Conservation (phyloP, 2,113 vertebrate species). For the Xiphorhynchus elegans region DNA sequence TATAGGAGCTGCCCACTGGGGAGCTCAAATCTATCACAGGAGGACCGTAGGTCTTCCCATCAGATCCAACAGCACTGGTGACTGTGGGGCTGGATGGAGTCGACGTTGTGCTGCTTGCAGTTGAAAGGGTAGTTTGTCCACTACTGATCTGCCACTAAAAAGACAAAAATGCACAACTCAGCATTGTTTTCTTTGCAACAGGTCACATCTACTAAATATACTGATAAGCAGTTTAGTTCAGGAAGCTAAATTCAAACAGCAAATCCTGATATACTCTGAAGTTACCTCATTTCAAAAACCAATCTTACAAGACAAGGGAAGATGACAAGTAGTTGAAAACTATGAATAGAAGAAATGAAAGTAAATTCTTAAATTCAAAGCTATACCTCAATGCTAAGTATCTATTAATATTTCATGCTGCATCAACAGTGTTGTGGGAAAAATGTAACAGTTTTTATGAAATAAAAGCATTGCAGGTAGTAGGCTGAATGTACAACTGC, state of each 20-base stretch:
- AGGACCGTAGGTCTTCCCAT: conserved; percentile 68
- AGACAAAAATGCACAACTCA: not conserved
- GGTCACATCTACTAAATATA: not conserved
- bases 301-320: not conserved
- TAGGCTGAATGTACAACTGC: not conserved
- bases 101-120: conserved; percentile 68
- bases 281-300: not conserved
- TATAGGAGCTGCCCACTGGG: conserved; percentile 75
- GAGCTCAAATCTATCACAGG: conserved; percentile 78
- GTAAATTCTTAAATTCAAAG: conserved; percentile 20
- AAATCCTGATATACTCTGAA: not conserved
- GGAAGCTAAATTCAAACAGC: conserved; percentile 2
- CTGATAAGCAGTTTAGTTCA: not conserved
- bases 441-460: not conserved
- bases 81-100: conserved; percentile 81
- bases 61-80: conserved; percentile 74
- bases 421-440: not conserved
- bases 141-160: conserved; percentile 78
- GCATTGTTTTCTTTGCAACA: not conserved
- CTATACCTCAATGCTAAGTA: not conserved
- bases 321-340: not conserved
- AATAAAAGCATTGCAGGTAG: conserved; percentile 24
- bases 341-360: not conserved
- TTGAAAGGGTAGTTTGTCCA: conserved; percentile 63
- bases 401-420: conserved; percentile 46